Conservation (phyloP, 2,888 invertebrate species). For the Kryphioiulus occultus region DNA sequence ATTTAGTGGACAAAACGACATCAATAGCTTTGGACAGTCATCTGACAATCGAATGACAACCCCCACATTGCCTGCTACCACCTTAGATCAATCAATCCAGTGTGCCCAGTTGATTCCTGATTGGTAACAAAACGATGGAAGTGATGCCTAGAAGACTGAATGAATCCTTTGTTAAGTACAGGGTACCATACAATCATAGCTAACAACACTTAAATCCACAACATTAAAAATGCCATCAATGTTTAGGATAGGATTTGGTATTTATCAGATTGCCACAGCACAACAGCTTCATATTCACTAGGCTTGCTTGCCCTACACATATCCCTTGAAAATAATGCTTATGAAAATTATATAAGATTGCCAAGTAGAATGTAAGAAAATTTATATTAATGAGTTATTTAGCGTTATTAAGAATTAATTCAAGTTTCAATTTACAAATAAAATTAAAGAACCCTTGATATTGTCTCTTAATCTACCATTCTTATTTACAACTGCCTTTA, state of each 20-base stretch:
- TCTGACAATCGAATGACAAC: slow-evolving; percentile 37
- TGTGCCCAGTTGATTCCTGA: slow-evolving; percentile 47
- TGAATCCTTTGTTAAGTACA: slow-evolving; percentile 53
- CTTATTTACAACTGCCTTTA: no score
- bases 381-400: no score
- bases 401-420: no score
- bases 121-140: slow-evolving; percentile 45
- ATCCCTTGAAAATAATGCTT: neutral
- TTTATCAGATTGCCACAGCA: neutral
- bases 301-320: neutral
- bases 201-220: slow-evolving; percentile 42
- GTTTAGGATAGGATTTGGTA: neutral
- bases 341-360: no score
- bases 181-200: slow-evolving; percentile 36
- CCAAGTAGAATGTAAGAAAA: no score
- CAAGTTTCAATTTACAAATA: no score
- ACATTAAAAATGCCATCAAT: slow-evolving; percentile 40
- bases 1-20: slow-evolving; percentile 41
- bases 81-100: slow-evolving; percentile 51
- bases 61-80: slow-evolving; percentile 50
- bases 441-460: no score
- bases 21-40: slow-evolving; percentile 44
- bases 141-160: slow-evolving; percentile 54
- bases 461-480: no score
- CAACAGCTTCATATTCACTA: neutral